phyloP scores from a whole-genome alignment of 53 echinoderm and acorn worm species.

The Crossaster papposus region DNA sequence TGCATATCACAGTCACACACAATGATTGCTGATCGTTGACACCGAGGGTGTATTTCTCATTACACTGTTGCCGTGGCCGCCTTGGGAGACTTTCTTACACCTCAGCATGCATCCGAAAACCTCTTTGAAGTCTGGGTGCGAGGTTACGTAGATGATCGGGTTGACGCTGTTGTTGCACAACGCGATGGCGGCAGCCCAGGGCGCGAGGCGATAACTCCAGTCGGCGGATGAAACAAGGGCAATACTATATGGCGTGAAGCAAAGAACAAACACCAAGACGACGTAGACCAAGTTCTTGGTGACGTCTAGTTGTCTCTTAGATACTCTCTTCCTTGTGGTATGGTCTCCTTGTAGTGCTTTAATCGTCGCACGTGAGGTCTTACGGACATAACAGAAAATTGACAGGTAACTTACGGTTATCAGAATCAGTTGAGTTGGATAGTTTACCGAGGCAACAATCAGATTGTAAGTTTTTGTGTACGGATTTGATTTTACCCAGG shows the following conservation, averaged over 20 bases:
- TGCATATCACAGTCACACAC: no score
- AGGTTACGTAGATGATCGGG: conserved; percentile 52
- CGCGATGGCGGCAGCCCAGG: conserved; percentile 30
- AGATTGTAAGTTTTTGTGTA: conserved; percentile 15
- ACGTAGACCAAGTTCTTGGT: conserved; percentile 47
- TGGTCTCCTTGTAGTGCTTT: not conserved
- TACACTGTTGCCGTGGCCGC: not conserved
- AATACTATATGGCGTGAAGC: conserved; percentile 33
- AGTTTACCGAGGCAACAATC: not conserved
- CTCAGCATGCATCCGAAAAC: conserved; percentile 22
- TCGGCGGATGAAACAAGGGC: not conserved
- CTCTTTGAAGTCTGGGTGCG: conserved; percentile 62
- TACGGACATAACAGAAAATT: not conserved
- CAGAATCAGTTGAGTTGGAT: not conserved
- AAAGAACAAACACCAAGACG: conserved; percentile 34
- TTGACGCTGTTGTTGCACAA: conserved; percentile 44
- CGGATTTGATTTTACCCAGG: conserved; percentile 43
- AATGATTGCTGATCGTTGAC: no score
- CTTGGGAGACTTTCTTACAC: conserved; percentile 47
- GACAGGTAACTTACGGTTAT: not conserved
- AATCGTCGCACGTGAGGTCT: not conserved
- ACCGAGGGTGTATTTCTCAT: no score
- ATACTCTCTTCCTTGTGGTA: not conserved
- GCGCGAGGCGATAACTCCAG: conserved; percentile 40
- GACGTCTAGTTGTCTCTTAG: conserved; percentile 30